Evolutionary conservation across 92 coral and sea anemone species (phyloP).

Genomic region (Palythoa caribaeorum): DNA sequence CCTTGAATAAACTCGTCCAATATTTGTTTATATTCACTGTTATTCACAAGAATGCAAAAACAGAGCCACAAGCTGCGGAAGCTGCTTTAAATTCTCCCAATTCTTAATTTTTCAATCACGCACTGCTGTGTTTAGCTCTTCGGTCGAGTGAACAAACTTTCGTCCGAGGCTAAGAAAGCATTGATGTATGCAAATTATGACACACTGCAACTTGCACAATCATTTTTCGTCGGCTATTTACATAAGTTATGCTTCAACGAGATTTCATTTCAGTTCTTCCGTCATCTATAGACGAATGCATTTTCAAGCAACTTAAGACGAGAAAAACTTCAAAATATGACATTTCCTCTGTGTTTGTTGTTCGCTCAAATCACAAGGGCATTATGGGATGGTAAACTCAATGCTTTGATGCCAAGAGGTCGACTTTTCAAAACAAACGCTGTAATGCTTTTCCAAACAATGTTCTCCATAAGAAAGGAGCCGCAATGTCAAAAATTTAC

Average conservation of each 20-base stretch:
- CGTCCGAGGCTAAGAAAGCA: neutral
- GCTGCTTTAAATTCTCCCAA: neutral
- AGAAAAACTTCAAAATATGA: neutral
- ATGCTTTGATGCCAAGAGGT: neutral
- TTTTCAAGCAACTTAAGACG: neutral
- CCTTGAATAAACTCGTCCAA: neutral
- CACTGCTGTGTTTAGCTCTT: conserved; percentile 21
- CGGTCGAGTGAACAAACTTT: conserved; percentile 32
- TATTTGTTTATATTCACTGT: conserved; percentile 35
- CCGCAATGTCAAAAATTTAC: neutral
- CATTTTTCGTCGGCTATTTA: conserved; percentile 22
- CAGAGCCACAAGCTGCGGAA: conserved; percentile 35
- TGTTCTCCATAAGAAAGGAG: conserved; percentile 12
- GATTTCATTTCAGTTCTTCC: neutral
- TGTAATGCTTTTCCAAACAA: conserved; percentile 19
- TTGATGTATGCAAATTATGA: conserved; percentile 42
- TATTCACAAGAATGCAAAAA: conserved; percentile 9
- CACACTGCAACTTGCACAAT: conserved; percentile 18
- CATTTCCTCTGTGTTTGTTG: neutral
- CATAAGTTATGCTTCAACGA: conserved; percentile 14
- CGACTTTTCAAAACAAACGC: conserved; percentile 9
- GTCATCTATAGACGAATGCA: neutral
- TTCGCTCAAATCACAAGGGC: conserved; percentile 6
- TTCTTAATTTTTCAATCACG: conserved; percentile 13
- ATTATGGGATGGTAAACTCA: conserved; percentile 11